Evolutionary conservation across 1,140 invertebrate genomes (phyloP).

Genomic region (Ceratoteleas bidentatus): DNA sequence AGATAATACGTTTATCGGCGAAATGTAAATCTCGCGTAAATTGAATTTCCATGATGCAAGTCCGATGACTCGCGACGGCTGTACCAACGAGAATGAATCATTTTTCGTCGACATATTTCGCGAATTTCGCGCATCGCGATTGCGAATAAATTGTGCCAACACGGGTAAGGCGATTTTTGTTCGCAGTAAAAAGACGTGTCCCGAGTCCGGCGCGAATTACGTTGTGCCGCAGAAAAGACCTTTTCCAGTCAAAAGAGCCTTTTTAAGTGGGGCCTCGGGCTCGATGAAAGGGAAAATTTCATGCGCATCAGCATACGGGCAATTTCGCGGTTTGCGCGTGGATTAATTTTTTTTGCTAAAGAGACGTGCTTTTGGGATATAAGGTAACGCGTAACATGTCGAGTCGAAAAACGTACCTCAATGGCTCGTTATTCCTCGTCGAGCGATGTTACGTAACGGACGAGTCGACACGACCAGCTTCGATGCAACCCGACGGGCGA

Average conservation of each 20-base stretch:
- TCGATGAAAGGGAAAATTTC: constrained; percentile 21
- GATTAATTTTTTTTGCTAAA: no score
- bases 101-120: no score
- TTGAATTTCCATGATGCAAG: no score
- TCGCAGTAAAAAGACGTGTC: constrained; percentile 12
- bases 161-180: constrained; percentile 9
- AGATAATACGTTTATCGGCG: no score
- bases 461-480: neutral
- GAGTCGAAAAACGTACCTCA: no score
- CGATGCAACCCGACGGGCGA: neutral
- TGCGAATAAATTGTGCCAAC: constrained; percentile 1
- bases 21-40: no score
- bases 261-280: constrained; percentile 7
- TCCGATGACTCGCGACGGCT: no score
- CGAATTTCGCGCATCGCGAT: neutral
- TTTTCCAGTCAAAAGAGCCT: constrained; percentile 35
- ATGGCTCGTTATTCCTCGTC: no score
- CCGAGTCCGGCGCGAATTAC: constrained; percentile 14
- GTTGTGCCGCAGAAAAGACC: constrained; percentile 28
- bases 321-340: neutral
- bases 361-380: no score
- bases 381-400: no score
- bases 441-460: neutral
- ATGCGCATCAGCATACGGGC: neutral
- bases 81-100: no score